These are phyloP conservation scores for Trinorchestia longiramus DNA, from an alignment of 1,140 invertebrate genomes.

Conservation along the genomic window DNA sequence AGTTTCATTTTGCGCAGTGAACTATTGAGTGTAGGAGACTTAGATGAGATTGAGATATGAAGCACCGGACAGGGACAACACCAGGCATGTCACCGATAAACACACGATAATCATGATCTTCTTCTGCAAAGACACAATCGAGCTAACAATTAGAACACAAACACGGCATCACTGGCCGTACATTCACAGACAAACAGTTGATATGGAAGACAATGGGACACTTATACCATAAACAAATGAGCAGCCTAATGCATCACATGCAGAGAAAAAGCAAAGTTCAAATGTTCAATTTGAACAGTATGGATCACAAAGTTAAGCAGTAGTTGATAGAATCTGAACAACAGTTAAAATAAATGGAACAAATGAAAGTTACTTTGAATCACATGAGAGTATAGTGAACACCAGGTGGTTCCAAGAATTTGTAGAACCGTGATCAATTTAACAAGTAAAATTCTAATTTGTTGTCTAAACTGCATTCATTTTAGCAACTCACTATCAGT, in stretches of 20 bases:
- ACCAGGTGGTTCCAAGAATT: not conserved
- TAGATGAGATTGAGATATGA: conserved; percentile 76
- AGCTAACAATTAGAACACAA: conserved; percentile 46
- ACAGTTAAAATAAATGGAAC: not conserved
- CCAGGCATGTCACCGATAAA: conserved; percentile 88
- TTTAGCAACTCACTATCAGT: not conserved
- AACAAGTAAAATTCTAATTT: not conserved
- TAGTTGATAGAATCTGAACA: not conserved
- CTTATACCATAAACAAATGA: not conserved
- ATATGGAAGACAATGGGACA: not conserved
- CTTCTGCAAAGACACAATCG: conserved; percentile 81
- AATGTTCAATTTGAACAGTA: not conserved
- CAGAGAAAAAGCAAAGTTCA: not conserved
- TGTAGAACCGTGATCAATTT: not conserved
- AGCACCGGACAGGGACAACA: conserved; percentile 82
- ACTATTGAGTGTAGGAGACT: conserved; percentile 9
- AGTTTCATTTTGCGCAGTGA: conserved; percentile 18
- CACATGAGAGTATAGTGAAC: not conserved
- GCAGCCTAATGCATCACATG: not conserved
- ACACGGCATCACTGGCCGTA: not conserved
- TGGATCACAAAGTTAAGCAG: not conserved
- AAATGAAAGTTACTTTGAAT: not conserved
- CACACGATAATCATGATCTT: conserved; percentile 99
- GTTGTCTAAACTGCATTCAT: too few relatives aligned
- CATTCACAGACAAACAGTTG: not conserved